These are phyloP conservation scores for Typhlichthys subterraneus DNA, from an alignment of 2,797 vertebrate species.

Conservation along the genomic window DNA sequence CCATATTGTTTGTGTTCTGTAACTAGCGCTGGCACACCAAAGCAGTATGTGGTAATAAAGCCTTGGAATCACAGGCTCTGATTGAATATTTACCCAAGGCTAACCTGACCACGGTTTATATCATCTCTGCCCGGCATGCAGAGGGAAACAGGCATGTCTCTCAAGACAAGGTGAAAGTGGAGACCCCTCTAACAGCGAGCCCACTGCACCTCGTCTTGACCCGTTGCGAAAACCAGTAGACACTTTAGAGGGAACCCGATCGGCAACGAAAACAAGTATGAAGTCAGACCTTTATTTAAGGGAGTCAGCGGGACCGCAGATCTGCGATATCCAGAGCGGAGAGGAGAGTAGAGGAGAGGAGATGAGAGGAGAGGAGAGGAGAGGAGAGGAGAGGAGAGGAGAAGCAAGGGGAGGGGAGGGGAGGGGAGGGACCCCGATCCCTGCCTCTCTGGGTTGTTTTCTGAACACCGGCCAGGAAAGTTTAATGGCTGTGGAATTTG, in stretches of 20 bases:
- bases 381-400: background rate
- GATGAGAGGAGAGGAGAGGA: background rate
- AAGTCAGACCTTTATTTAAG: constrained; percentile 84
- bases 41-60: constrained; percentile 53
- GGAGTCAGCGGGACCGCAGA: constrained; percentile 71
- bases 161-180: constrained; percentile 5
- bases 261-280: constrained; percentile 76
- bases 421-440: constrained; percentile 34
- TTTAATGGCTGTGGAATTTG: constrained; percentile 96
- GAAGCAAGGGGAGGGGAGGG: constrained; percentile 2
- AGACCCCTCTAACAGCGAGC: background rate
- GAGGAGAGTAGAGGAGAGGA: constrained; percentile 57
- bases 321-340: constrained; percentile 78
- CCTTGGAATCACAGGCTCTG: constrained; percentile 54
- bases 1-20: constrained; percentile 65
- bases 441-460: constrained; percentile 73
- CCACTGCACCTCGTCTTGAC: constrained; percentile 67
- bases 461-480: constrained; percentile 90
- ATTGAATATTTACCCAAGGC: constrained; percentile 67
- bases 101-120: constrained; percentile 71
- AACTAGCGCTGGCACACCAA: constrained; percentile 54
- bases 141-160: constrained; percentile 58
- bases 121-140: constrained; percentile 49
- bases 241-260: constrained; percentile 77
- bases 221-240: constrained; percentile 74